Percentiles rank a stretch among this genome's conserved stretches.
Evolutionary conservation across 2,797 vertebrate genomes (phyloP).

Genomic region (Diglossa cyanea): DNA sequence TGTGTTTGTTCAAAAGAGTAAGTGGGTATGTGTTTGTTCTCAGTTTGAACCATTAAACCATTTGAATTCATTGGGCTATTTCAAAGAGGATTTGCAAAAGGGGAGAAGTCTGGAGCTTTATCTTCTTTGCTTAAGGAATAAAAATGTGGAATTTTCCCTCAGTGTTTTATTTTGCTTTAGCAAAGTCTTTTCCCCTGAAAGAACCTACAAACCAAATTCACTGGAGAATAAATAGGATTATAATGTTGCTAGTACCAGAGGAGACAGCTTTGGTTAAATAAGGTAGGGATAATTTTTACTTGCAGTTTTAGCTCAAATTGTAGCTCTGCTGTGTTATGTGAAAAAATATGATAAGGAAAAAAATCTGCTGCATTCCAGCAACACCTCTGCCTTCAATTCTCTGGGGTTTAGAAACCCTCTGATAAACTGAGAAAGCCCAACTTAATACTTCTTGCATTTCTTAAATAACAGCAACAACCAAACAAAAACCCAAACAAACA

Average conservation of each 20-base stretch:
- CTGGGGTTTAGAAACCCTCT: neutral
- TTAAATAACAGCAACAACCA: neutral
- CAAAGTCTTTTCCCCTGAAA: neutral
- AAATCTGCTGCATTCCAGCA: neutral
- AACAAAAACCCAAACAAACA: neutral
- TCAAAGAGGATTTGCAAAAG: neutral
- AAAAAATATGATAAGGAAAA: neutral
- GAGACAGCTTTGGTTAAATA: neutral
- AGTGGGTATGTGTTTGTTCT: neutral
- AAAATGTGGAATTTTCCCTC: neutral
- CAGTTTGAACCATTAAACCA: neutral
- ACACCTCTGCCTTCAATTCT: neutral
- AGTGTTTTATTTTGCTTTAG: neutral
- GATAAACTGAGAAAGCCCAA: neutral
- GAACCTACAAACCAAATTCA: neutral
- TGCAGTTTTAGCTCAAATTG: neutral
- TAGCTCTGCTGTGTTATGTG: neutral
- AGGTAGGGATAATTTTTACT: neutral
- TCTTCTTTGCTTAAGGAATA: neutral
- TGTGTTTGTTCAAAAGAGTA: neutral
- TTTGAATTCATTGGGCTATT: neutral
- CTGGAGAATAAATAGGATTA: neutral
- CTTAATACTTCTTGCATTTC: neutral
- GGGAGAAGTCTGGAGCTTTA: neutral
- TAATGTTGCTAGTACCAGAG: neutral